Evolutionary conservation across 2,888 invertebrate species (phyloP), one percentile per base, ranked within the genome.

Genomic region (Stenchaetothrips biformis): DNA sequence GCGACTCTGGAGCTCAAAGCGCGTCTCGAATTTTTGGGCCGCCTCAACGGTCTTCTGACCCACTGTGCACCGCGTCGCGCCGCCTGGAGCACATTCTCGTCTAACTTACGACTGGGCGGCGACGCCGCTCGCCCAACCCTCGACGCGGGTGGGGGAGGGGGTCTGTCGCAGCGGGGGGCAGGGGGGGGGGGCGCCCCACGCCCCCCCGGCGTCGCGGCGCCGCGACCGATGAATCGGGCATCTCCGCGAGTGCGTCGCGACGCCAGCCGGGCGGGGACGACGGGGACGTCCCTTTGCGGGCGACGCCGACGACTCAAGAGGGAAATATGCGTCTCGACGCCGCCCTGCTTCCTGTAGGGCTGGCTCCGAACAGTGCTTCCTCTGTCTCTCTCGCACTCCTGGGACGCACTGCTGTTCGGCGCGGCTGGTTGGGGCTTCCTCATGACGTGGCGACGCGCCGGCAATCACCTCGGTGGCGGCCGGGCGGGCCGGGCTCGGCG

Each of bases 81-180:
- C 25, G 67, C 25, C 67, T 74, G 67, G 67, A 74, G 25, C 67
- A 74, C 67, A 74, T 74, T 74, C 67, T 74, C 67, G 25, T 21
- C 67, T 59, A 67, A 67, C 67, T 67, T 67, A 67, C 67, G 67
- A 74, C 67, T 53, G 16, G 13, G 53, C 53, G 13, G 13, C 53
- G 67, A 21, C 67, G 25, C 7, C 67, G 25, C 25, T 11, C 67
- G 67, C 21, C 53, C 53, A 1, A 7, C 18, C 37, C 53, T 16
- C 53, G 53, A 16, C 18, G 67, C 7, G 21, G 67, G 6, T 0
- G 67, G 21, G 53, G 53, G 53, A 4, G 53, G 16, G 13, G 13
- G 53, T 18, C 16, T 13, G 53, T 4, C 53, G 53, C 16, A 18
- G 53, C 16, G 53, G 4, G 53, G 53, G 53, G 53, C 53, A 16